Conservation (phyloP, 1,140 invertebrate genomes). For the Penaeus chinensis region DNA sequence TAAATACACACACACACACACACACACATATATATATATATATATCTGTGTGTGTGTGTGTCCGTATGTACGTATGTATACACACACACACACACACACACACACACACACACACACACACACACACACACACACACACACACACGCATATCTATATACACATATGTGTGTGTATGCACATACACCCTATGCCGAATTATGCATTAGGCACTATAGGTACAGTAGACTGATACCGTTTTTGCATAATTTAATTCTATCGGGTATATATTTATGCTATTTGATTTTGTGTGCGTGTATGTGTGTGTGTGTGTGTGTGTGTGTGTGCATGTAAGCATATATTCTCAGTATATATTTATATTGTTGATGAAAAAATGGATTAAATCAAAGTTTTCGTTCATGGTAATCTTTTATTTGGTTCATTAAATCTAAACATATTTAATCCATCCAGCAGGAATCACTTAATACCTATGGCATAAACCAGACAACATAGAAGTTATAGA, state of each 20-base stretch:
- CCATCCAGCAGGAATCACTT: slow-evolving; percentile 35
- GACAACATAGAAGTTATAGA: slow-evolving; percentile 34
- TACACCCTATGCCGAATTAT: no score
- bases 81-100: neutral
- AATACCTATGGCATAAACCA: slow-evolving; percentile 37
- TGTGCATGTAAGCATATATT: neutral
- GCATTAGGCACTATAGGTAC: no score
- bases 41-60: no score
- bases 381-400: neutral
- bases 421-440: slow-evolving; percentile 41
- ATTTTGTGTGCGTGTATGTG: no score
- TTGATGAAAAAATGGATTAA: neutral
- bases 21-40: neutral
- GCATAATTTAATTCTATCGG: no score
- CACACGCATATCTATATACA: neutral
- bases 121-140: neutral
- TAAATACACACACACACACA: neutral
- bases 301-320: neutral
- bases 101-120: neutral
- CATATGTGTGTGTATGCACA: no score
- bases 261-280: no score
- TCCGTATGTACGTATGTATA: neutral
- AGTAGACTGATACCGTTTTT: no score
- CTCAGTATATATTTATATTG: slow-evolving; percentile 6
- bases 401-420: slow-evolving; percentile 28